Conservation (phyloP, 2,888 invertebrate species). For the Myopa tessellatipennis region DNA sequence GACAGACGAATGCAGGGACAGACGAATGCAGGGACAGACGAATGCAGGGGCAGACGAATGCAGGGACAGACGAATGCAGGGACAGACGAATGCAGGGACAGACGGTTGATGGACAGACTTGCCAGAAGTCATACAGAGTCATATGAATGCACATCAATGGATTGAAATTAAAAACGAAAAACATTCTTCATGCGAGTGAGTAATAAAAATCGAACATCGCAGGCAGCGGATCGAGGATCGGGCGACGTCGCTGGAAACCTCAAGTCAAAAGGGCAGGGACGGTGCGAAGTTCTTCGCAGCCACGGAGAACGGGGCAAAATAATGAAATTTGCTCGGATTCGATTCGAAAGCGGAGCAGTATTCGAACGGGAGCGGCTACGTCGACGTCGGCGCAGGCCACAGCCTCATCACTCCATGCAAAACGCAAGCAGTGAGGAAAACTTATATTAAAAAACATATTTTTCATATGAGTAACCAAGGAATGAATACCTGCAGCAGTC, state of each 20-base stretch:
- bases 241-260: not conserved
- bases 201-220: constrained; percentile 33
- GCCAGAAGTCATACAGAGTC: constrained; percentile 32
- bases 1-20: constrained; percentile 4
- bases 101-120: constrained; percentile 21
- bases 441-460: not conserved
- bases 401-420: not conserved
- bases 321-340: constrained; percentile 37
- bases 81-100: not conserved
- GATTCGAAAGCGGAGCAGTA: constrained; percentile 31
- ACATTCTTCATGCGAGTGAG: not conserved
- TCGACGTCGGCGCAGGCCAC: constrained; percentile 9
- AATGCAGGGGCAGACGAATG: not conserved
- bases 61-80: no score
- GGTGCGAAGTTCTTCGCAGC: constrained; percentile 31
- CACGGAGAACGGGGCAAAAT: constrained; percentile 13
- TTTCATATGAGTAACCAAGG: not conserved
- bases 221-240: not conserved
- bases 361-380: not conserved
- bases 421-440: not conserved
- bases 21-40: not conserved
- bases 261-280: constrained; percentile 40
- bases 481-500: not conserved
- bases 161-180: constrained; percentile 31
- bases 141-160: constrained; percentile 30